Evolutionary conservation across 2,888 invertebrate species (phyloP).

Genomic region (Ptychoptera contaminata): DNA sequence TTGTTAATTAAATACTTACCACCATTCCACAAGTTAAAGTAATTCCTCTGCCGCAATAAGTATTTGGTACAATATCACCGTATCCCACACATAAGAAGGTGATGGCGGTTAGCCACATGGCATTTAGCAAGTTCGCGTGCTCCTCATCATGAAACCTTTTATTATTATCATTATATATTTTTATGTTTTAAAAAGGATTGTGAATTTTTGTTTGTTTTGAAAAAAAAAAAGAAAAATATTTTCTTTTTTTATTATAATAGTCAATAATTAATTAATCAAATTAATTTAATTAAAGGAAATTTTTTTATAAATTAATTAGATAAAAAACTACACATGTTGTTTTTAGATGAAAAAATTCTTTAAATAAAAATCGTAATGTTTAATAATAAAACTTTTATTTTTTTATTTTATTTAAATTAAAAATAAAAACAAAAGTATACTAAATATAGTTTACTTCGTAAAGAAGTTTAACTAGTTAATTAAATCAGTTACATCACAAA

Average conservation of each 20-base stretch:
- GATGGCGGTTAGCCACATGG: slow-evolving; percentile 99
- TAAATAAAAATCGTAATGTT: too few relatives aligned
- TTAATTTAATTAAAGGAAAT: background rate
- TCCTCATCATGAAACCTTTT: slow-evolving; percentile 93
- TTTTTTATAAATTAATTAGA: background rate
- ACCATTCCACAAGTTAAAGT: slow-evolving; percentile 98
- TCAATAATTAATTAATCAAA: background rate
- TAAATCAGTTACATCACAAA: too few relatives aligned
- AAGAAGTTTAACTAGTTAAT: too few relatives aligned
- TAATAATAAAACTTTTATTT: too few relatives aligned
- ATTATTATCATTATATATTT: background rate
- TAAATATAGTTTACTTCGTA: too few relatives aligned
- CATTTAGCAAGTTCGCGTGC: slow-evolving; percentile 96
- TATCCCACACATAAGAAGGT: slow-evolving; percentile 99
- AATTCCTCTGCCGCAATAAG: slow-evolving; percentile 98
- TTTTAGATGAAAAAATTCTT: too few relatives aligned
- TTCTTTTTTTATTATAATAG: background rate
- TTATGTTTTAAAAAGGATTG: background rate
- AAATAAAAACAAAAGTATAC: too few relatives aligned
- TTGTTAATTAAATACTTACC: slow-evolving; percentile 56
- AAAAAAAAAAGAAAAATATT: too few relatives aligned
- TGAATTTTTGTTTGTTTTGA: too few relatives aligned
- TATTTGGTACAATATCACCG: slow-evolving; percentile 99
- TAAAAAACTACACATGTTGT: too few relatives aligned
- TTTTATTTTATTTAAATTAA: too few relatives aligned